Evolutionary conservation across 2,797 vertebrate genomes (phyloP).

Genomic region (Eupleurogrammus muticus): DNA sequence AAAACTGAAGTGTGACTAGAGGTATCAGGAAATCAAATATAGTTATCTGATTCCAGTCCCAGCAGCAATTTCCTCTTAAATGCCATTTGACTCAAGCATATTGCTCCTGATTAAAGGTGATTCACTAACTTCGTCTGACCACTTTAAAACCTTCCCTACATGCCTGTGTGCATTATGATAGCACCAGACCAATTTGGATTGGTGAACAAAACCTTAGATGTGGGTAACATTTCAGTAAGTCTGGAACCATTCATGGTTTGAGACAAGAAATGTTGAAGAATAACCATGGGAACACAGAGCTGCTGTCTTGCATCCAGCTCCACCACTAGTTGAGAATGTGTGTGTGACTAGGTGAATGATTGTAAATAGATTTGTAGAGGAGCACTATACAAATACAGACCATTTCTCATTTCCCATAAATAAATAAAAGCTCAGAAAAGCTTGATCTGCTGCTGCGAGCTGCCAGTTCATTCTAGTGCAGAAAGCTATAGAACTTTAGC

Average conservation of each 20-base stretch:
- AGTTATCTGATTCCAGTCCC: background rate
- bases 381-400: background rate
- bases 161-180: background rate
- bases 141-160: background rate
- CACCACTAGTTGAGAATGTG: background rate
- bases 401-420: background rate
- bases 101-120: background rate
- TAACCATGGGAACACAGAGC: background rate
- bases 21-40: background rate
- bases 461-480: background rate
- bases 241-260: too few species aligned
- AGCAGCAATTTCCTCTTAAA: too few species aligned
- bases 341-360: background rate
- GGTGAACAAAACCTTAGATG: too few species aligned
- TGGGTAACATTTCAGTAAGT: background rate
- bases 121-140: background rate
- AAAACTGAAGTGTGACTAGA: background rate
- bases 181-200: background rate
- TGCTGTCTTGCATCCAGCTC: background rate
- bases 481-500: conserved; percentile 20
- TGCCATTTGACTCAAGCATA: background rate
- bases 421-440: background rate
- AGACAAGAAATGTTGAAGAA: background rate
- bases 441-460: background rate
- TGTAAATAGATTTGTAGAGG: background rate